These are phyloP conservation scores for Hypsopygia costalis DNA, from an alignment of 2,888 invertebrate species.

Conservation along the genomic window DNA sequence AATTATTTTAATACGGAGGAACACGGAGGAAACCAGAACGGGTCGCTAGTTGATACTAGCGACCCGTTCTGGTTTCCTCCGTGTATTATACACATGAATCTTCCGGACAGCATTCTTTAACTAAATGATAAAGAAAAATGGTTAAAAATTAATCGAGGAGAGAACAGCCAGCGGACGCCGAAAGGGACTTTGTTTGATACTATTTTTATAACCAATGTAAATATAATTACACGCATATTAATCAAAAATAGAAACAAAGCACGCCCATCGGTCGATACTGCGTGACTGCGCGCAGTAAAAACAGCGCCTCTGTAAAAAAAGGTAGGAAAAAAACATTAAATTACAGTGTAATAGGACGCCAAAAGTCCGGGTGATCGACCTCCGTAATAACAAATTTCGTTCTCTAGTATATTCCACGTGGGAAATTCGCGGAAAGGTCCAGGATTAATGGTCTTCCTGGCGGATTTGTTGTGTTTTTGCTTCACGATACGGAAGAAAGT, in stretches of 20 bases:
- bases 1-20: no score
- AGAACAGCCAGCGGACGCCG: no score
- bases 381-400: slow-evolving; percentile 36
- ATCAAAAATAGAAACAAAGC: slow-evolving; percentile 22
- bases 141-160: no score
- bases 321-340: slow-evolving; percentile 66
- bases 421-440: slow-evolving; percentile 59
- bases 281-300: slow-evolving; percentile 74
- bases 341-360: slow-evolving; percentile 69
- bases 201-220: not conserved
- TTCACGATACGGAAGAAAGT: not conserved
- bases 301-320: slow-evolving; percentile 56
- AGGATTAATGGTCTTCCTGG: slow-evolving; percentile 18
- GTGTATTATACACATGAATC: no score
- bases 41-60: no score
- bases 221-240: slow-evolving; percentile 11
- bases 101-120: no score
- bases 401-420: slow-evolving; percentile 68
- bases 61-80: no score
- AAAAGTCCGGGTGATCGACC: slow-evolving; percentile 69
- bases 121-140: no score
- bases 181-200: no score
- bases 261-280: slow-evolving; percentile 62
- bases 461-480: not conserved
- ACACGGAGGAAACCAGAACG: no score